Evolutionary conservation across 2,113 vertebrate genomes (phyloP).

Genomic region (Deroptyus accipitrinus): DNA sequence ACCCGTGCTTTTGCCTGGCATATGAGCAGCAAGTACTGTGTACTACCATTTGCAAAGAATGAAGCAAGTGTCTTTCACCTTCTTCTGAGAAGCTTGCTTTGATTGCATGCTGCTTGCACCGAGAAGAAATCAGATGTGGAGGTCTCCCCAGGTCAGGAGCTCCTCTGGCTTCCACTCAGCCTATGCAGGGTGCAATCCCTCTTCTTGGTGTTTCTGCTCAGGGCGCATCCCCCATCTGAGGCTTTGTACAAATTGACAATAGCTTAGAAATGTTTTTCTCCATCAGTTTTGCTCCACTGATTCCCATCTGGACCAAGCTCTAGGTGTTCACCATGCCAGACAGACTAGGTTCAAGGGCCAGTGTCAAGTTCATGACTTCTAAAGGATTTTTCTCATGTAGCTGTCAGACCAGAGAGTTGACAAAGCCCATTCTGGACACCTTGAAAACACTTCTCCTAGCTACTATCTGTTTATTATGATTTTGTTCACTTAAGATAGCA

Average conservation of each 20-base stretch:
- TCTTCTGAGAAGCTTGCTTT: neutral
- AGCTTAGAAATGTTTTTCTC: neutral
- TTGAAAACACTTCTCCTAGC: neutral
- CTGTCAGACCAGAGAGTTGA: neutral
- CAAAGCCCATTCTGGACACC: neutral
- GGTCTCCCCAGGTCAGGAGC: neutral
- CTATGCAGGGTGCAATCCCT: neutral
- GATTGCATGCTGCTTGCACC: neutral
- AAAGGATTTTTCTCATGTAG: neutral
- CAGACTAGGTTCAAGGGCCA: neutral
- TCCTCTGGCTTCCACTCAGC: neutral
- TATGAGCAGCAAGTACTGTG: neutral
- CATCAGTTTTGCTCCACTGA: neutral
- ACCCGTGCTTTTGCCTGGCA: neutral
- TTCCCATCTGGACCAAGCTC: neutral
- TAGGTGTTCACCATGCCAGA: neutral
- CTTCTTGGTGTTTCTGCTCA: neutral
- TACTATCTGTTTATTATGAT: neutral
- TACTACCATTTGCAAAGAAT: neutral
- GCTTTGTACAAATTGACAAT: neutral
- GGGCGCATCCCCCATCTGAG: neutral
- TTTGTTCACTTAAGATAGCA: neutral
- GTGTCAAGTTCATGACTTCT: neutral
- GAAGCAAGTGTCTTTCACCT: neutral
- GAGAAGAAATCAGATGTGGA: neutral